Evolutionary conservation across 2,797 vertebrate genomes (phyloP).

Genomic region (Pseudochromis fuscus): DNA sequence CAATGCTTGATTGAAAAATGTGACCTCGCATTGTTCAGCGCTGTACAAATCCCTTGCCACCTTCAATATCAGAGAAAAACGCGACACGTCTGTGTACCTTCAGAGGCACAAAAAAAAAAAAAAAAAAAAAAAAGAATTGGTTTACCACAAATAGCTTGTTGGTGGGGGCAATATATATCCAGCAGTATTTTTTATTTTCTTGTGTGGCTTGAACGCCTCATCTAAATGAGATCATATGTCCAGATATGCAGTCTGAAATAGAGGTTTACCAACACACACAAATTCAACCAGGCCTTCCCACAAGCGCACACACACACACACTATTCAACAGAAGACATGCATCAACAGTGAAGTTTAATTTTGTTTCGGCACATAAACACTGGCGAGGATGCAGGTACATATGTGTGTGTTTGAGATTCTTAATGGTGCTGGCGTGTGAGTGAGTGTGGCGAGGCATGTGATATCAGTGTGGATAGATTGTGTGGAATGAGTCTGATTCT

Average conservation of each 20-base stretch:
- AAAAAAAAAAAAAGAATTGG: conserved; percentile 7
- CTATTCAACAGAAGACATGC: conserved; percentile 31
- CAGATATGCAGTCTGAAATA: conserved; percentile 16
- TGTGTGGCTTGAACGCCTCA: not conserved
- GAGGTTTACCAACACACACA: conserved; percentile 9
- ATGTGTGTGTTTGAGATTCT: conserved; percentile 24
- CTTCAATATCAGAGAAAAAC: conserved; percentile 21
- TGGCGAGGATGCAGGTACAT: conserved; percentile 11
- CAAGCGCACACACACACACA: no score
- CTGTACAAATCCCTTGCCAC: not conserved
- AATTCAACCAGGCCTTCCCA: no score
- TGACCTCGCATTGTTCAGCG: not conserved
- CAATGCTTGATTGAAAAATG: conserved; percentile 42
- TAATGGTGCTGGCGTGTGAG: not conserved
- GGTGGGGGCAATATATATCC: not conserved
- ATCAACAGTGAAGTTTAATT: conserved; percentile 52
- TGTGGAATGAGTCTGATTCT: not conserved
- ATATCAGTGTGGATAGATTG: conserved; percentile 18
- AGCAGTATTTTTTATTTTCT: not conserved
- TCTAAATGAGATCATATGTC: conserved; percentile 31
- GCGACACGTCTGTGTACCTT: conserved; percentile 3
- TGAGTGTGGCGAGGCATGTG: not conserved
- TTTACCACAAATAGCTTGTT: conserved; percentile 16
- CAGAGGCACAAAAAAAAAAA: conserved; percentile 9
- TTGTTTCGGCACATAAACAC: conserved; percentile 36